Percentiles rank a stretch among this genome's conserved stretches.
Conservation (phyloP, 2,797 vertebrate species). For the Enteromius unitaeniatus region DNA sequence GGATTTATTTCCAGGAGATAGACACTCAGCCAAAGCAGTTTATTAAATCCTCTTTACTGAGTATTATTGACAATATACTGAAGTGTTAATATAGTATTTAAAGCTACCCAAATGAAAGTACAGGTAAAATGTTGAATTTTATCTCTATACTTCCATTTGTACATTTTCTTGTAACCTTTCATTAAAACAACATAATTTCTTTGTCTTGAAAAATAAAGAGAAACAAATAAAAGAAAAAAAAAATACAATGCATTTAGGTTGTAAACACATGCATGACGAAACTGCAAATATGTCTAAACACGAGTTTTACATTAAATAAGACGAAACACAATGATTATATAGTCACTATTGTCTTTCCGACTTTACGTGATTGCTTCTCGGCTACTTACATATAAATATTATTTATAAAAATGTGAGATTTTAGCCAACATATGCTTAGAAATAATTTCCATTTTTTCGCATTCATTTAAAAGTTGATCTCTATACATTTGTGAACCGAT, state of each 20-base stretch:
- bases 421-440: not conserved
- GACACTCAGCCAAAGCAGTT: conserved; percentile 2
- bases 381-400: not conserved
- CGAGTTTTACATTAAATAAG: not conserved
- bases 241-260: not conserved
- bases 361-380: not conserved
- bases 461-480: not conserved
- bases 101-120: not conserved
- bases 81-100: not conserved
- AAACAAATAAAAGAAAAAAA: not conserved
- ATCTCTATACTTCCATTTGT: not conserved
- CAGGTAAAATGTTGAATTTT: not conserved
- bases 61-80: not conserved
- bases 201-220: not conserved
- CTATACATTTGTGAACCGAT: not conserved
- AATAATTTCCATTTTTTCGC: not conserved
- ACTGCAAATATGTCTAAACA: not conserved
- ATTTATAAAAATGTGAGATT: not conserved
- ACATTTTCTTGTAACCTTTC: not conserved
- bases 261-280: not conserved
- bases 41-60: not conserved
- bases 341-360: not conserved
- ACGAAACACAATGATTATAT: not conserved
- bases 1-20: conserved; percentile 3
- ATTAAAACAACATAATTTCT: not conserved